Evolutionary conservation across 2,113 vertebrate genomes (phyloP).

Genomic region (Cervus canadensis): DNA sequence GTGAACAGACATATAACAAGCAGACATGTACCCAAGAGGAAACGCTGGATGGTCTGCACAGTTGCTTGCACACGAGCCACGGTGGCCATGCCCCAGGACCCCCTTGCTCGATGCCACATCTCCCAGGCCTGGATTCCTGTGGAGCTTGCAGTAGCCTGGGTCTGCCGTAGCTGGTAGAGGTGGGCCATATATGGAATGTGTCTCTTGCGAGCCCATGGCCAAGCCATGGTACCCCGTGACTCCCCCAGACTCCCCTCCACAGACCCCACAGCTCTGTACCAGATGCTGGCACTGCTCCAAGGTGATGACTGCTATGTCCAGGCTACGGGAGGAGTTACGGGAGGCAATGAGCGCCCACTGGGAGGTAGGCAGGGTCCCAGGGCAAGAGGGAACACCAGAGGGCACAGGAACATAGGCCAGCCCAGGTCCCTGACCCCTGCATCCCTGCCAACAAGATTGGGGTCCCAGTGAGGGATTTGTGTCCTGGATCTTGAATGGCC

Average conservation of each 20-base stretch:
- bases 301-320: slow-evolving; percentile 78
- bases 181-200: not conserved
- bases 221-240: not conserved
- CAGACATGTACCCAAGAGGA: slow-evolving; percentile 83
- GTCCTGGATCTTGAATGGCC: rapidly evolving
- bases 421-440: slow-evolving; percentile 61
- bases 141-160: slow-evolving; percentile 81
- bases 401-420: slow-evolving; percentile 71
- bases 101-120: slow-evolving; percentile 79
- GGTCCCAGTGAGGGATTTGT: not conserved
- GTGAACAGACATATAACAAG: not conserved
- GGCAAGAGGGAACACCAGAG: slow-evolving; percentile 83
- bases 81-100: slow-evolving; percentile 79
- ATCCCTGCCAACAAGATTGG: slow-evolving; percentile 62
- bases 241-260: not conserved
- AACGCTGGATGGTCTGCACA: slow-evolving; percentile 86
- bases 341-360: slow-evolving; percentile 71
- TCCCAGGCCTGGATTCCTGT: slow-evolving; percentile 80
- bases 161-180: slow-evolving; percentile 81
- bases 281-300: slow-evolving; percentile 75
- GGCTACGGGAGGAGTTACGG: slow-evolving; percentile 67
- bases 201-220: not conserved
- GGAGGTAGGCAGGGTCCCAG: slow-evolving; percentile 81
- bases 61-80: slow-evolving; percentile 85
- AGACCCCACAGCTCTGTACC: slow-evolving; percentile 72